Base-by-base conservation (phyloP, 1,140 invertebrate genomes). In the Holcopasites calliopsidis region DNA sequence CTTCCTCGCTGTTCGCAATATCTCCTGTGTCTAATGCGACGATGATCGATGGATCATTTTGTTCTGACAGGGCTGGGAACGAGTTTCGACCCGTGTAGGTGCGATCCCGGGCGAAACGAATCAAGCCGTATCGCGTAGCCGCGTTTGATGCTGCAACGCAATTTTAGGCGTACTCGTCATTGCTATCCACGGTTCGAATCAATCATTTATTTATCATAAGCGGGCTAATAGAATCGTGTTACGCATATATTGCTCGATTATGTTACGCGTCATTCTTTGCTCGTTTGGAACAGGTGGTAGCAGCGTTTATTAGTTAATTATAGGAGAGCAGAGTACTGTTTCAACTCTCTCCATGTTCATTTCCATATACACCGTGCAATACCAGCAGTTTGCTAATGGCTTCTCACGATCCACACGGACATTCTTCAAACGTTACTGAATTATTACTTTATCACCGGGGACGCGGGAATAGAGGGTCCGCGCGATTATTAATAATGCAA, bases 31-130 rank as follows among this genome's bases (percentile, higher is more conserved):
- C n/a, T 49, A 68, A 75, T 58, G 54, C 33, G 64, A 50, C 33
- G 64, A 58, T 75, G 72, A 75, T 75, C 50, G 72, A 75, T 75
- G 54, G n/a, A 38, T 75, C 64, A 75, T 69, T 75, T 68, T 69
- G 72, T 69, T 69, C 64, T 58, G 72, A 75, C 72, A 58, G 49
- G 64, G 68, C 69, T n/a, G n/a, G 54, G 64, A 75, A 69, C 64
- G 64, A 47, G 64, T 69, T 75, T 58, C 54, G 64, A 58, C 64
- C 69, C 64, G 72, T 38, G 61, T 75, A 69, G 42, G 42, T 44
- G n/a, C n/a, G 18, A 75, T 75, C 72, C 68, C 47, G 40, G 33
- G 38, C 64, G 44, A 75, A 75, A 64, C 58, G 68, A 75, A 75
- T 75, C 26, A 54, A 69, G 54, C 42, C 31, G 26, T 40, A 57